Base-by-base conservation (phyloP, 2,113 vertebrate species). In the Epinephelus fuscoguttatus region DNA sequence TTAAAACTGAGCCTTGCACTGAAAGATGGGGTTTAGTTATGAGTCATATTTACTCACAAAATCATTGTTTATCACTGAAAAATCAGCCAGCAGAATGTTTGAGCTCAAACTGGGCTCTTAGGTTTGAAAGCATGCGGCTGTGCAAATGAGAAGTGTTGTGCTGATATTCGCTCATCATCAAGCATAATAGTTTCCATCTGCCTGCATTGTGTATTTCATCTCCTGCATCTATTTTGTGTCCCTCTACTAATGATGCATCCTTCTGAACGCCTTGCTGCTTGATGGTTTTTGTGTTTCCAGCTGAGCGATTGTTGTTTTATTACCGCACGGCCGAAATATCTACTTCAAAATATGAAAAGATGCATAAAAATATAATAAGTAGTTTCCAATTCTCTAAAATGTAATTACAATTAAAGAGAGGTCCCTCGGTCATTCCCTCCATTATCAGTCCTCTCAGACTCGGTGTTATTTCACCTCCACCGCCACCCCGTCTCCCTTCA, bases 191-290 rank as follows among this genome's bases (percentile, higher is more conserved):
- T 56, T 40, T 71, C 53, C 42, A 81, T 55, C 37, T 72, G 74
- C 52, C 53, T 62, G 57, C 15, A 21, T n/a, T 45, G 30, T n/a
- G 17, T 60, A 62, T 61, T 77, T 71, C 47, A 37, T 72, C 12
- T 63, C 10, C 19, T 14, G 21, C 15, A 19, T 75, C 53, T 64
- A 30, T 82, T 74, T 71, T 15, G 66, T 13, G 13, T 53, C 45
- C 18, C 18, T 52, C 45, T 11, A 1, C 50, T 81, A 64, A 84
- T 81, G 62, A 81, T 68, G 42, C 55, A 45, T 68, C 14, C 42
- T 70, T 15, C n/a, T 23, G 21, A 57, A 27, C 19, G 49, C 4
- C 49, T 40, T 27, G 4, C 49, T 50, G 67, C 66, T 70, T 55
- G 3, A 74, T 67, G 14, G 11, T 59, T 75, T 59, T 60, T 7